These are phyloP conservation scores for Vulpes vulpes DNA, from an alignment of 2,113 vertebrate species.

Conservation along the genomic window DNA sequence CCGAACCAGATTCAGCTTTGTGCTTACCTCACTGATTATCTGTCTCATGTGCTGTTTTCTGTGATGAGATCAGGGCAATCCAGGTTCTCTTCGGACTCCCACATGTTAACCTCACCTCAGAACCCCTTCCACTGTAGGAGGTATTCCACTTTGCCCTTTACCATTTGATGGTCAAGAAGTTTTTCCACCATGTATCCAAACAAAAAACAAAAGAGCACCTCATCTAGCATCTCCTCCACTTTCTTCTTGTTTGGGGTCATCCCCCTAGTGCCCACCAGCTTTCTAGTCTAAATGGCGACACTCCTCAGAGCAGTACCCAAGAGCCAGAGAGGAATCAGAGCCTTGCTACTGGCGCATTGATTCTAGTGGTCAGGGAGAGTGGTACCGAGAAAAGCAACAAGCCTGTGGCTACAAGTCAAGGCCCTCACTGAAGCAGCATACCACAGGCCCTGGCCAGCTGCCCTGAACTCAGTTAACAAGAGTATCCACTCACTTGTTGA, in stretches of 20 bases:
- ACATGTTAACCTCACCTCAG: conserved; percentile 97
- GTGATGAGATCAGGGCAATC: conserved; percentile 98
- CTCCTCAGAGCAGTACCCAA: conserved; percentile 73
- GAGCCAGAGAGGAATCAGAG: neutral
- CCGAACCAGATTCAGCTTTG: conserved; percentile 91
- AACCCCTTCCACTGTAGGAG: conserved; percentile 99
- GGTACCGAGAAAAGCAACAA: no score
- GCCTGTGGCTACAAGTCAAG: no score
- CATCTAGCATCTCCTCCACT: conserved; percentile 95
- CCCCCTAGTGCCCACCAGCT: conserved; percentile 92
- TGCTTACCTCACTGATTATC: conserved; percentile 92
- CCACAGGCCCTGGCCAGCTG: no score
- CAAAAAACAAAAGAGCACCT: conserved; percentile 78
- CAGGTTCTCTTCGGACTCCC: conserved; percentile 98
- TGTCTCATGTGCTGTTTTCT: conserved; percentile 93
- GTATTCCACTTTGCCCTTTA: conserved; percentile 98
- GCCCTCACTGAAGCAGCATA: no score
- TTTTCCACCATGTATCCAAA: conserved; percentile 96
- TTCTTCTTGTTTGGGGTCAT: conserved; percentile 98
- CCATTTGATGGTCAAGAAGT: conserved; percentile 95
- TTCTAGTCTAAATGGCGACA: conserved; percentile 87
- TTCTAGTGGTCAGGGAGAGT: no score
- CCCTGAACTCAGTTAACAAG: no score
- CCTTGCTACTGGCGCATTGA: no score
- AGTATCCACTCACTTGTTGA: neutral